Conservation (phyloP, 92 coral and sea anemone species). For the Zoanthus sansibaricus region DNA sequence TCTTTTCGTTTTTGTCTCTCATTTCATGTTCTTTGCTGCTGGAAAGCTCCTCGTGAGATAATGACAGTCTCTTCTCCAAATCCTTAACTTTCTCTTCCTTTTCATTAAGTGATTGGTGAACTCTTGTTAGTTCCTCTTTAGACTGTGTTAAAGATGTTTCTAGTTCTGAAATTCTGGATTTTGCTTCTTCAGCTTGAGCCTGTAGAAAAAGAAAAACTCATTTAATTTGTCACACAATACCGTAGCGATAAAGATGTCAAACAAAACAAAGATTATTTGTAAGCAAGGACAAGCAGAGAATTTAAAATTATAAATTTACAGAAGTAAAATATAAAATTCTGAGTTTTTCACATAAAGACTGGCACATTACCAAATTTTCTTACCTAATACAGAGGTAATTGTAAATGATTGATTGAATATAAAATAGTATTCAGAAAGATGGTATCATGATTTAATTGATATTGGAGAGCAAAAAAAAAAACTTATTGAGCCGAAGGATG, state of each 20-base stretch:
- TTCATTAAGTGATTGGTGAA: conserved; percentile 49
- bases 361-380: too few relatives aligned
- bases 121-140: conserved; percentile 51
- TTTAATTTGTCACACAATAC: not conserved
- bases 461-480: too few relatives aligned
- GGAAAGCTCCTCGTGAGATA: conserved; percentile 45
- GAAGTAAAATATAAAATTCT: too few relatives aligned
- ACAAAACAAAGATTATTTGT: not conserved
- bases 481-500: too few relatives aligned
- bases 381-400: too few relatives aligned
- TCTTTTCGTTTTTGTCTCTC: conserved; percentile 64
- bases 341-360: too few relatives aligned
- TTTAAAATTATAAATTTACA: too few relatives aligned
- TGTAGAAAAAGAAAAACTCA: conserved; percentile 1
- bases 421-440: too few relatives aligned
- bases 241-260: not conserved
- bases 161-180: conserved; percentile 53
- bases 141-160: conserved; percentile 60
- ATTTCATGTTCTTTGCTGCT: conserved; percentile 57
- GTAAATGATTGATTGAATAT: too few relatives aligned
- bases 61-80: conserved; percentile 62
- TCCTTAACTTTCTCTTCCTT: conserved; percentile 61
- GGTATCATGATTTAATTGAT: too few relatives aligned
- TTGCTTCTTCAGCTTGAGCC: conserved; percentile 59
- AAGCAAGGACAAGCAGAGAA: not conserved